Evolutionary conservation across 1,140 invertebrate genomes (phyloP).

Genomic region (Episyrphus balteatus): DNA sequence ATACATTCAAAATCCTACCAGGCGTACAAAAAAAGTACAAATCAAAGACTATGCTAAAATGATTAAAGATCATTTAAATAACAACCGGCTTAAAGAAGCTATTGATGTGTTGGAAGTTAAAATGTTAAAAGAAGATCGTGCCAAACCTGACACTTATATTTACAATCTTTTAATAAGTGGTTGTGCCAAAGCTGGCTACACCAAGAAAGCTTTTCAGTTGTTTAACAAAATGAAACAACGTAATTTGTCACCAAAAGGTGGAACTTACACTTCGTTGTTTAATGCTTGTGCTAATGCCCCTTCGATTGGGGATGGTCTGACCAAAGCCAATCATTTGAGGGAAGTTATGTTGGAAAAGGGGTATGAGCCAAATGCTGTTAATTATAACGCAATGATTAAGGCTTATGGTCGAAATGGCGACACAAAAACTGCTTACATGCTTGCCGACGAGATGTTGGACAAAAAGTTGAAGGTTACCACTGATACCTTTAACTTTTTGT

Average conservation of each 20-base stretch:
- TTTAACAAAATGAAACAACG: conserved; percentile 72
- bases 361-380: conserved; percentile 57
- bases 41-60: conserved; percentile 52
- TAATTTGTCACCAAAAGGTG: conserved; percentile 50
- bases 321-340: conserved; percentile 51
- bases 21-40: conserved; percentile 39
- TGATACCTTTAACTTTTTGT: conserved; percentile 64
- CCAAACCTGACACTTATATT: conserved; percentile 64
- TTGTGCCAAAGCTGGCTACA: conserved; percentile 68
- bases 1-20: conserved; percentile 37
- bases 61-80: conserved; percentile 53
- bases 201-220: conserved; percentile 71
- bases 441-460: conserved; percentile 73
- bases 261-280: conserved; percentile 73
- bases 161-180: conserved; percentile 70
- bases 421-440: conserved; percentile 58
- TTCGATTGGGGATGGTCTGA: conserved; percentile 48
- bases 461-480: conserved; percentile 51
- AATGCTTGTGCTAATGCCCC: conserved; percentile 79
- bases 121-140: conserved; percentile 63
- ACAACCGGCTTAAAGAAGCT: conserved; percentile 56
- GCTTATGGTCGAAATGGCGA: conserved; percentile 75
- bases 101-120: conserved; percentile 59
- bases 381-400: conserved; percentile 84
- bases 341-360: conserved; percentile 56